These are phyloP conservation scores for Zapornia atra DNA, from an alignment of 2,113 vertebrate genomes.

Conservation along the genomic window DNA sequence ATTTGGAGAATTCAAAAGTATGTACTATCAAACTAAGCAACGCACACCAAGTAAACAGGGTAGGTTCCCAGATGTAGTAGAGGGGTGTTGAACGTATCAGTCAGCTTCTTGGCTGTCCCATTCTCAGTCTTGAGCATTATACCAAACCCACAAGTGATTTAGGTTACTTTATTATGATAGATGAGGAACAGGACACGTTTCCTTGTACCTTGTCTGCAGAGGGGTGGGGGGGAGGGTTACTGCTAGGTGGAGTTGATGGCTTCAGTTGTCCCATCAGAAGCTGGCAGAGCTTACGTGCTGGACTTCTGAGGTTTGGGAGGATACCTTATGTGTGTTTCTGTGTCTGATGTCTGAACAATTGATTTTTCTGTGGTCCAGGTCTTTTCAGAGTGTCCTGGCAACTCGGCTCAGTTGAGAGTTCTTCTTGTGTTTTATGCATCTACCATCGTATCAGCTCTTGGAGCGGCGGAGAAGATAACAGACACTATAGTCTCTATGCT, in stretches of 20 bases:
- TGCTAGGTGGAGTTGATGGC: neutral
- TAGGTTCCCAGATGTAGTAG: neutral
- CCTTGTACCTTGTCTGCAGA: neutral
- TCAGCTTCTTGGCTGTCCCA: neutral
- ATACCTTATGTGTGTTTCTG: neutral
- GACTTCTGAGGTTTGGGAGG: neutral
- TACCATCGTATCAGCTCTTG: conserved; percentile 86
- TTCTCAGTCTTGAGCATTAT: neutral
- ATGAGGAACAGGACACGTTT: neutral
- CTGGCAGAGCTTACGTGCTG: neutral
- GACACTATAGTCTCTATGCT: conserved; percentile 87
- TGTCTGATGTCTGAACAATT: neutral
- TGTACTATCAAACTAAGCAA: neutral
- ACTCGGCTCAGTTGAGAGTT: conserved; percentile 83
- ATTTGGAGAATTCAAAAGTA: neutral
- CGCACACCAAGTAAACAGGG: neutral
- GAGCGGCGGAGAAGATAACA: conserved; percentile 78
- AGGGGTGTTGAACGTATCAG: neutral
- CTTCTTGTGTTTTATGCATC: conserved; percentile 94
- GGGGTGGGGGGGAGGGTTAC: neutral
- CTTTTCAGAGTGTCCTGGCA: conserved; percentile 77
- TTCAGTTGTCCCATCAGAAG: neutral
- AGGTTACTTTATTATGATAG: neutral
- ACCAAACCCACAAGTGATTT: neutral
- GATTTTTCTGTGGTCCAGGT: conserved; percentile 71